These are phyloP conservation scores for Platanista minor DNA, from an alignment of 2,113 vertebrate genomes.

Conservation along the genomic window DNA sequence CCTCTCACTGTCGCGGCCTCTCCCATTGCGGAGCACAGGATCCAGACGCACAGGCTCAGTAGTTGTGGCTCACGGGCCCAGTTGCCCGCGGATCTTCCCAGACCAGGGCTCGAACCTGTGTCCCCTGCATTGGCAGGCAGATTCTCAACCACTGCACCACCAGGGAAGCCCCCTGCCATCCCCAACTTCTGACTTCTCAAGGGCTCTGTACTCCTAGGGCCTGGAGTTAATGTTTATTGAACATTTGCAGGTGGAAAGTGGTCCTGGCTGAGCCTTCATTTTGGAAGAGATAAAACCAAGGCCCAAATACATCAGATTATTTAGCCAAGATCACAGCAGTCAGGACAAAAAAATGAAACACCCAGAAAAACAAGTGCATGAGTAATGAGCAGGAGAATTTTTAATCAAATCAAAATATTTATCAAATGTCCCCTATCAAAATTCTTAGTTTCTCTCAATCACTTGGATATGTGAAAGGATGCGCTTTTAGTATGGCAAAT, in stretches of 20 bases:
- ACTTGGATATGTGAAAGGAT: background rate
- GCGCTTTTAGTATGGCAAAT: background rate
- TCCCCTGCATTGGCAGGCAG: too few relatives aligned
- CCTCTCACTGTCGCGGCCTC: too few relatives aligned
- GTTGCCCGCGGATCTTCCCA: too few relatives aligned
- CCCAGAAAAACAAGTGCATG: background rate
- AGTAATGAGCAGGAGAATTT: background rate
- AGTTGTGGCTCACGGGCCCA: too few relatives aligned
- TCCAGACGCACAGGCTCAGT: too few relatives aligned
- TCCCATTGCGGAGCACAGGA: too few relatives aligned
- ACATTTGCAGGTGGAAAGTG: background rate
- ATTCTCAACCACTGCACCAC: too few relatives aligned
- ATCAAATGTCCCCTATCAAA: background rate
- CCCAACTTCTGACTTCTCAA: background rate
- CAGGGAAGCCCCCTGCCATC: background rate
- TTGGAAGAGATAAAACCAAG: background rate
- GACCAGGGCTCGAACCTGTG: too few relatives aligned
- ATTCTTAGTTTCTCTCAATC: background rate
- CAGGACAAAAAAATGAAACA: background rate
- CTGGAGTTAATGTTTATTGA: background rate
- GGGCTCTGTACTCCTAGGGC: too few relatives aligned
- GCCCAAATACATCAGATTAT: background rate
- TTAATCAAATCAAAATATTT: background rate
- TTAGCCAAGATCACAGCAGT: background rate
- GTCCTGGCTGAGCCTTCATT: background rate